Evolutionary conservation across 1,140 invertebrate species (phyloP), one percentile per base, ranked within the genome.

Genomic region (Nylanderia fulva): DNA sequence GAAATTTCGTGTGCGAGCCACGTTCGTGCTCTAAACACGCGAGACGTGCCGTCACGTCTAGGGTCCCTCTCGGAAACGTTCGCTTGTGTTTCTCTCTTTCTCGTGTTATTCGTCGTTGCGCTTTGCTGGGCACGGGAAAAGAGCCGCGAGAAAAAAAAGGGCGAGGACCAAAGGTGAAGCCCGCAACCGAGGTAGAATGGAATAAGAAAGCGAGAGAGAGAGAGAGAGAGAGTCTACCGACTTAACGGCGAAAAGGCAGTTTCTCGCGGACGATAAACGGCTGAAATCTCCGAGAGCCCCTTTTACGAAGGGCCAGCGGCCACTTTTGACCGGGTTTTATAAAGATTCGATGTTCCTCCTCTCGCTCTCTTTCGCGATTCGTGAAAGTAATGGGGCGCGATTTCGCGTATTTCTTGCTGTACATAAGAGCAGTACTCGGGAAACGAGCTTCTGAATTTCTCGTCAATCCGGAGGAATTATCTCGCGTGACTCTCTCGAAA

Each of bases 11-110:
- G 75, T 89, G 83, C 88, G 61, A 66, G 74, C 84, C 90, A 91
- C 90, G 90, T 91, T 82, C 54, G 56, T 66, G 80, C 76, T 91
- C 86, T 87, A 91, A 91, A 91, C 90, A 90, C 80, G 90, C 68
- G 56, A 69, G 84, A 91, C 90, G 90, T 91, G 90, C 84, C 71
- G 85, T 85, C 90, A 88, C 90, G 90, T 72, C 45, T 86, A 87
- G 27, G 42, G 21, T 13, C 18, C 29, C 52, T 61, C n/a, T n/a
- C n/a, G 29, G 71, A 71, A 88, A 85, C 88, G 77, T 33, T 39
- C 76, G 85, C 75, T 84, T 87, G 85, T 77, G 60, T 45, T n/a
- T n/a, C n/a, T n/a, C n/a, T n/a, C n/a, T n/a, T n/a, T n/a, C 75
- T 52, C 45, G 54, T 69, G 60, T 71, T n/a, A 77, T 72, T 84